Evolutionary conservation across 2,797 vertebrate genomes (phyloP), one percentile per base, ranked within the genome.

Genomic region (Molossus alvarezi): DNA sequence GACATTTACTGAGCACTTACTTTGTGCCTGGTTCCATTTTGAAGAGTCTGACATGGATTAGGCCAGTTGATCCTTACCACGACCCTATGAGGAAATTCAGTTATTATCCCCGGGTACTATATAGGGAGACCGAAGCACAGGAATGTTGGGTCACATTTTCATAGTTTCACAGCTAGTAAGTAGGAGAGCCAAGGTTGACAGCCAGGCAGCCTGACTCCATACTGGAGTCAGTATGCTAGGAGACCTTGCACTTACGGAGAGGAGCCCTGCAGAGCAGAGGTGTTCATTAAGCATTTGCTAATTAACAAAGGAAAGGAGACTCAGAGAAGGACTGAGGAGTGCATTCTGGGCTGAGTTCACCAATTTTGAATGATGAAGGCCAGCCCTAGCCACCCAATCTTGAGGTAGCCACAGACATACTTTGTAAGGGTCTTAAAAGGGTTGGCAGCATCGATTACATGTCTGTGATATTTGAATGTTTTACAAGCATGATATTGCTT

Each of bases 21-120:
- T 62, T 55, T 48, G n/a, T 82, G 82, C 29, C 87, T 91, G 45
- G 58, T 33, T 51, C 82, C 51, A 14, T 90, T 86, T 95, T 90
- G 57, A 91, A 85, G 69, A 15, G 65, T 84, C 64, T 73, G 41
- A 41, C 11, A 0, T 55, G 20, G 73, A 25, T 23, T 81, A 67
- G 83, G 58, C 27, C 15, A 64, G 25, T 58, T 71, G 67, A 71
- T 73, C n/a, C 62, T 91, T 83, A 37, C 20, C 81, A 48, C 23
- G 48, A 8, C 57, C 73, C 20, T 37, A 0, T 12, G 58, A 90
- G 37, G 83, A 91, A 80, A 93, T 62, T 85, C 33, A 90, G 7
- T 37, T 53, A 27, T 82, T 89, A 8, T 60, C 55, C 13, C n/a
- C 15, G 10, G 29, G 58, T 88, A 67, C 17, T 69, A 10, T 27